These are phyloP conservation scores for Trilocha varians DNA, from an alignment of 2,888 invertebrate species.

Conservation along the genomic window DNA sequence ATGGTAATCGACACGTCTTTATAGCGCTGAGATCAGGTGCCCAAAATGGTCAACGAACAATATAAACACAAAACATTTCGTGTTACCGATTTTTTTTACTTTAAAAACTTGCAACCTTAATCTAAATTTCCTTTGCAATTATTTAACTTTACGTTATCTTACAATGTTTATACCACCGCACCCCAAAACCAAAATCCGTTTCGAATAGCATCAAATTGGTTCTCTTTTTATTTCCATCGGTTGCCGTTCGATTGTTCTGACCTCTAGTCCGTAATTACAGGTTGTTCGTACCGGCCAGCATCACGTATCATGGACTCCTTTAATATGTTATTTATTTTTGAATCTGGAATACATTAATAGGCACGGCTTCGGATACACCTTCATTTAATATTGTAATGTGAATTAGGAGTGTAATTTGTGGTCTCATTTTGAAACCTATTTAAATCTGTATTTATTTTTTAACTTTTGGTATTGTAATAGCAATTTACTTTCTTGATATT, in stretches of 20 bases:
- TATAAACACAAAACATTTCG: constrained; percentile 28
- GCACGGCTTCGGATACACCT: constrained; percentile 53
- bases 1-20: constrained; percentile 39
- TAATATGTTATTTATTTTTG: constrained; percentile 69
- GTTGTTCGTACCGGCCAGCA: constrained; percentile 34
- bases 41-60: constrained; percentile 36
- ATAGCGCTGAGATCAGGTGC: constrained; percentile 39
- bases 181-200: no score
- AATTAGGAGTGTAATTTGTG: constrained; percentile 58
- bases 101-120: no score
- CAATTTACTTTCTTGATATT: no score
- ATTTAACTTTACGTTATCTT: no score
- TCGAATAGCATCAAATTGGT: no score
- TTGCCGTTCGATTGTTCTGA: constrained; percentile 55
- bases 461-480: no score
- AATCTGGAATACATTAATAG: constrained; percentile 68
- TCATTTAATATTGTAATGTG: constrained; percentile 68
- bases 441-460: no score
- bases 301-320: constrained; percentile 57
- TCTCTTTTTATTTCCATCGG: constrained; percentile 64
- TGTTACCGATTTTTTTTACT: constrained; percentile 53
- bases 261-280: constrained; percentile 66
- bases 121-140: no score
- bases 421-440: constrained; percentile 30
- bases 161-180: no score